These are phyloP conservation scores for Eunapius fragilis DNA, from an alignment of 37 sponge, comb jelly and placozoan species.

Conservation along the genomic window DNA sequence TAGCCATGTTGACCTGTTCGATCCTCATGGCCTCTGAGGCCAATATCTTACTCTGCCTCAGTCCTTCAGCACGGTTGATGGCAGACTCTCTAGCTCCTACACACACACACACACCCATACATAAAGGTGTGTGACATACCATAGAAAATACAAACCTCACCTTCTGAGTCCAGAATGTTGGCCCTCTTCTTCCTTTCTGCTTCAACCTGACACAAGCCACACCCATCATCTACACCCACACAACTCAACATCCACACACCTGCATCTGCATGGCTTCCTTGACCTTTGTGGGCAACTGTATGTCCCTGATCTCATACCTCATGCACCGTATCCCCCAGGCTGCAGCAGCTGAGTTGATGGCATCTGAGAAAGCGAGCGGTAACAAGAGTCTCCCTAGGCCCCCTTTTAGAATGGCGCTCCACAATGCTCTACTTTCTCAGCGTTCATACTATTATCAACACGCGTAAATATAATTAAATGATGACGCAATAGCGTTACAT, in stretches of 20 bases:
- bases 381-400: not conserved
- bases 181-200: conserved; percentile 99
- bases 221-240: not conserved
- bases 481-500: no score
- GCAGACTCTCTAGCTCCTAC: conserved; percentile 75
- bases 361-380: conserved; percentile 50
- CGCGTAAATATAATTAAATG: no score
- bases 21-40: conserved; percentile 91
- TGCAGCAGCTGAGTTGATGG: conserved; percentile 94
- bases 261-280: conserved; percentile 99
- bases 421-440: no score
- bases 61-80: conserved; percentile 84
- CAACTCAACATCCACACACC: conserved; percentile 33
- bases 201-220: conserved; percentile 77
- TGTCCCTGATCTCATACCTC: conserved; percentile 97
- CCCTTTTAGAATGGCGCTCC: no score
- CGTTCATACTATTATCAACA: no score
- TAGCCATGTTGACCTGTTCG: conserved; percentile 92
- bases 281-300: conserved; percentile 88
- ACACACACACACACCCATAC: conserved; percentile 4
- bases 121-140: not conserved
- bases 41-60: conserved; percentile 89
- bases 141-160: conserved; percentile 19
- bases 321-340: conserved; percentile 97
- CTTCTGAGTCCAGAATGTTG: conserved; percentile 93